These are phyloP conservation scores for Sebastes trivittatus DNA, from an alignment of 2,797 vertebrate genomes.

Conservation along the genomic window DNA sequence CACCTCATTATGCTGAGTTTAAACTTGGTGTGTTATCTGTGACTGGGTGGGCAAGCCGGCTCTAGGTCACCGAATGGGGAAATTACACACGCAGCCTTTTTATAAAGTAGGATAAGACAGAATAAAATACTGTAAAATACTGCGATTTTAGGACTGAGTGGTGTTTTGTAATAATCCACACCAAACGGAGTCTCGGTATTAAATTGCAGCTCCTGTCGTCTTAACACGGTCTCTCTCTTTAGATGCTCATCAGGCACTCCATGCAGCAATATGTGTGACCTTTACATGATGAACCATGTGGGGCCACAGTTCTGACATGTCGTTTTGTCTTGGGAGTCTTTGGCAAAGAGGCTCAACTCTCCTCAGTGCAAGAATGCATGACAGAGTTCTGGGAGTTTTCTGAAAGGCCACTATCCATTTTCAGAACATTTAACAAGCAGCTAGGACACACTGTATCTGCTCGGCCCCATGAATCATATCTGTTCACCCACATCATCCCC, in stretches of 20 bases:
- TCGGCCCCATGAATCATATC: conserved; percentile 53
- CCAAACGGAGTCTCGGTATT: conserved; percentile 32
- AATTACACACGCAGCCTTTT: conserved; percentile 28
- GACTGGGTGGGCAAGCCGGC: conserved; percentile 38
- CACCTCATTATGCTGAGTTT: conserved; percentile 49
- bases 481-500: conserved; percentile 37
- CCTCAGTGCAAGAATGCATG: conserved; percentile 65
- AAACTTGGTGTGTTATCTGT: conserved; percentile 50
- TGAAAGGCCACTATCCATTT: conserved; percentile 79
- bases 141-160: not conserved
- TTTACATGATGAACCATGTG: conserved; percentile 79
- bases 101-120: conserved; percentile 1
- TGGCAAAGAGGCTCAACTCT: conserved; percentile 69
- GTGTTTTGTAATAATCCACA: conserved; percentile 50
- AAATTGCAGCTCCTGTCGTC: conserved; percentile 47
- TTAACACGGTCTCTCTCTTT: conserved; percentile 36
- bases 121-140: conserved; percentile 7
- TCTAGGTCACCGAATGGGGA: conserved; percentile 48
- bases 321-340: conserved; percentile 78
- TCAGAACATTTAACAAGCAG: conserved; percentile 72
- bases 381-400: conserved; percentile 57
- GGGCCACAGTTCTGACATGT: conserved; percentile 69
- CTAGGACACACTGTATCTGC: conserved; percentile 33
- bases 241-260: conserved; percentile 62
- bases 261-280: conserved; percentile 73